These are phyloP conservation scores for Ibidorhyncha struthersii DNA, from an alignment of 2,113 vertebrate species.

Conservation along the genomic window DNA sequence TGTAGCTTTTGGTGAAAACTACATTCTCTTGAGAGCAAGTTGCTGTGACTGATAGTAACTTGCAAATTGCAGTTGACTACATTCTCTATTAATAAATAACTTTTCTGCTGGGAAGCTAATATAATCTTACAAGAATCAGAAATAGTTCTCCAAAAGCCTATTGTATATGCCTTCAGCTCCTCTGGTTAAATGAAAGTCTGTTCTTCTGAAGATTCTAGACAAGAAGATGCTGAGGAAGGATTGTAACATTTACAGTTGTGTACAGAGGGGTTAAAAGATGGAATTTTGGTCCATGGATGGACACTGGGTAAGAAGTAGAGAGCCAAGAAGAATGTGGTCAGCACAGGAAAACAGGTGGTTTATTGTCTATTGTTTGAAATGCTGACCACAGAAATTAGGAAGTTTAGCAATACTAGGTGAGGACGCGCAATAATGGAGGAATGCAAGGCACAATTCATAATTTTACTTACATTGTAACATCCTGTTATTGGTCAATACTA, in stretches of 20 bases:
- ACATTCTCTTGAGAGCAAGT: not conserved
- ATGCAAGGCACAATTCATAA: too few relatives aligned
- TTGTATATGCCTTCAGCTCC: not conserved
- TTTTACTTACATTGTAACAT: too few relatives aligned
- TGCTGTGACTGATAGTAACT: not conserved
- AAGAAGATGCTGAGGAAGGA: not conserved
- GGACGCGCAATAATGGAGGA: too few relatives aligned
- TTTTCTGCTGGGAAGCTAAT: not conserved
- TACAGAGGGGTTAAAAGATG: too few relatives aligned
- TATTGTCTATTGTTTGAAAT: too few relatives aligned
- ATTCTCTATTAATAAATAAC: not conserved
- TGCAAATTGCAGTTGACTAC: not conserved
- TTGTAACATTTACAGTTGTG: not conserved
- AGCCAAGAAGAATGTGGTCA: too few relatives aligned
- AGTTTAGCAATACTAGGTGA: too few relatives aligned
- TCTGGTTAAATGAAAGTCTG: not conserved
- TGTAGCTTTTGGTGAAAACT: not conserved
- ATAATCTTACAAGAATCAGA: not conserved
- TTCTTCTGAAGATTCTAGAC: not conserved
- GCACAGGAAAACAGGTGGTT: too few relatives aligned
- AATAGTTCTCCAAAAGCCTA: not conserved
- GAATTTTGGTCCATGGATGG: too few relatives aligned
- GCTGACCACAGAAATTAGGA: too few relatives aligned
- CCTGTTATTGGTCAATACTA: too few relatives aligned
- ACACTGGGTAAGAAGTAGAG: too few relatives aligned